These are phyloP conservation scores for Paralichthys olivaceus DNA, from an alignment of 2,113 vertebrate genomes.

Conservation along the genomic window DNA sequence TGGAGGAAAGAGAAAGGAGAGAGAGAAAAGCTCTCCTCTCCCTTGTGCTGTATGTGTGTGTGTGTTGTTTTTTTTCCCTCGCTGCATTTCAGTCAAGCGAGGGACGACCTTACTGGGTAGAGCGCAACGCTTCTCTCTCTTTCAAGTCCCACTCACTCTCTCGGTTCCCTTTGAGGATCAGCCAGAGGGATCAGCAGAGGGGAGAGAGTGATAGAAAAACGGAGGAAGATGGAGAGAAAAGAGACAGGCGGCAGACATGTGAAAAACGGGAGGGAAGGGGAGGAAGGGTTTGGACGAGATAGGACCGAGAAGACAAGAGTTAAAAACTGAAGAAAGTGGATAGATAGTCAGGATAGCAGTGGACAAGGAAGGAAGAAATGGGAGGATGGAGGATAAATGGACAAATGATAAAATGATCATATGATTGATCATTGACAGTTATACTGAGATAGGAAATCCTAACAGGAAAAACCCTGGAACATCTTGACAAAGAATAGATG, in stretches of 20 bases:
- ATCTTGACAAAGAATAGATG: background rate
- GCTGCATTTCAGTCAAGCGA: slow-evolving; percentile 69
- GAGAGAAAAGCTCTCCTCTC: slow-evolving; percentile 57
- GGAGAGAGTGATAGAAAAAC: slow-evolving; percentile 62
- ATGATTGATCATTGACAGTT: background rate
- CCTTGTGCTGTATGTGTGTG: slow-evolving; percentile 39
- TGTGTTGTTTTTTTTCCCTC: slow-evolving; percentile 39
- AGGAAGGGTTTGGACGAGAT: slow-evolving; percentile 13
- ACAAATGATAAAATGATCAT: background rate
- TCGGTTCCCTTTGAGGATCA: slow-evolving; percentile 79
- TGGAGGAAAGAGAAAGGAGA: slow-evolving; percentile 62
- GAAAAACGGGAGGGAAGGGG: slow-evolving; percentile 30
- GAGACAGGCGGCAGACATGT: slow-evolving; percentile 60
- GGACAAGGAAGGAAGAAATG: background rate
- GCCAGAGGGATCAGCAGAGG: slow-evolving; percentile 80
- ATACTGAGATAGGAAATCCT: background rate
- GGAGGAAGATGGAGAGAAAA: slow-evolving; percentile 59
- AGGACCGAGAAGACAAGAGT: slow-evolving; percentile 44
- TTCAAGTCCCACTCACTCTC: slow-evolving; percentile 81
- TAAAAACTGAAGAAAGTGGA: slow-evolving; percentile 38
- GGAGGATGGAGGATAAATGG: slow-evolving; percentile 11
- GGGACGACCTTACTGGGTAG: slow-evolving; percentile 78
- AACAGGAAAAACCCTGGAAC: background rate
- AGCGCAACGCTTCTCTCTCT: slow-evolving; percentile 72
- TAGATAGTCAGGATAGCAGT: slow-evolving; percentile 15